These are phyloP conservation scores for Ctenopoma multispine DNA, from an alignment of 2,797 vertebrate genomes.

Conservation along the genomic window DNA sequence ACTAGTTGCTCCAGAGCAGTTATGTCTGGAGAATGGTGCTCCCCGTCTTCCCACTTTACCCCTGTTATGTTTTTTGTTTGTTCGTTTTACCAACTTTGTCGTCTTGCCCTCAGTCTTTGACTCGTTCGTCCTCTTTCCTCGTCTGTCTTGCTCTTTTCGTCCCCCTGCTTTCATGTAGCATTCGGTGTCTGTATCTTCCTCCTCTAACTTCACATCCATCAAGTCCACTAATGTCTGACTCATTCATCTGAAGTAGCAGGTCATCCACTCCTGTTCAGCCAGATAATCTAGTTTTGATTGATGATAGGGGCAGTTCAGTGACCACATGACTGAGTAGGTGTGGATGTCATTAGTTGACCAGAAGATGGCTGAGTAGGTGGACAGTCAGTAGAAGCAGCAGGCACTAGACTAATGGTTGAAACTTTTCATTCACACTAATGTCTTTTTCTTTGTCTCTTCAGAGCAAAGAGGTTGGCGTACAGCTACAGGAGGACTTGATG, in stretches of 20 bases:
- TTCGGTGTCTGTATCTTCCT: slow-evolving; percentile 42
- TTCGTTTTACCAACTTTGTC: neutral
- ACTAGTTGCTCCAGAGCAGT: slow-evolving; percentile 16
- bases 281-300: slow-evolving; percentile 45
- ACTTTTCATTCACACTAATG: slow-evolving; percentile 12
- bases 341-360: slow-evolving; percentile 12
- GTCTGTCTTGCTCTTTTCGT: slow-evolving; percentile 9
- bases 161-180: slow-evolving; percentile 14
- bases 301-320: slow-evolving; percentile 30
- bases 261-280: slow-evolving; percentile 28
- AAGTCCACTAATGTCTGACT: slow-evolving; percentile 29
- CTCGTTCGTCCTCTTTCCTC: neutral
- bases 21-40: slow-evolving; percentile 27
- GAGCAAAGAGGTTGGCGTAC: slow-evolving; percentile 98
- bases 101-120: slow-evolving; percentile 12
- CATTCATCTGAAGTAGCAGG: slow-evolving; percentile 47
- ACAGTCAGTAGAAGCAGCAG: neutral
- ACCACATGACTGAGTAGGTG: slow-evolving; percentile 19
- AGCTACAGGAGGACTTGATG: slow-evolving; percentile 98
- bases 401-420: slow-evolving; percentile 2
- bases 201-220: slow-evolving; percentile 49
- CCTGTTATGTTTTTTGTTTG: neutral
- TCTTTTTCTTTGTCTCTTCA: slow-evolving; percentile 69
- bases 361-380: slow-evolving; percentile 14
- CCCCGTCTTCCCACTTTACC: slow-evolving; percentile 17